These are phyloP conservation scores for Pollenia amentaria DNA, from an alignment of 2,888 invertebrate species.

Conservation along the genomic window DNA sequence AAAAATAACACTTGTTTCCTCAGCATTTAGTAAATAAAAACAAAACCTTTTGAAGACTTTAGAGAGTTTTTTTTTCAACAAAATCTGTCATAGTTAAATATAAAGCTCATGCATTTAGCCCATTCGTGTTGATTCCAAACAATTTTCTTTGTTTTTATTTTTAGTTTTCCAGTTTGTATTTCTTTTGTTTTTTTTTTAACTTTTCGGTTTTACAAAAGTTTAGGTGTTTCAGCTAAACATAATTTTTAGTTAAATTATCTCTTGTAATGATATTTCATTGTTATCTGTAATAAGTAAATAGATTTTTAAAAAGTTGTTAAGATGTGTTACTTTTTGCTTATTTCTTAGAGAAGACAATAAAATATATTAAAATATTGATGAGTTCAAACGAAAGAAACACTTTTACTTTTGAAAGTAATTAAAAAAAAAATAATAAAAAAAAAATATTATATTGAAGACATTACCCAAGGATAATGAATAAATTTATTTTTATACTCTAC, in stretches of 20 bases:
- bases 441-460: too few relatives aligned
- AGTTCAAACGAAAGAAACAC: not conserved
- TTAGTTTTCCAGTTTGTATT: not conserved
- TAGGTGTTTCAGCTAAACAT: not conserved
- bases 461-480: too few relatives aligned
- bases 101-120: not conserved
- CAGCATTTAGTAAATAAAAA: not conserved
- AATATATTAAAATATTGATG: not conserved
- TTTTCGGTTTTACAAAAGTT: too few relatives aligned
- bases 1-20: conserved; percentile 58
- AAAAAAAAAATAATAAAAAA: too few relatives aligned
- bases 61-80: not conserved
- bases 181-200: not conserved
- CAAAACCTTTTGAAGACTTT: not conserved
- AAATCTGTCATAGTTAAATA: not conserved
- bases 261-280: not conserved
- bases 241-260: not conserved
- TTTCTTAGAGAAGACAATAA: not conserved
- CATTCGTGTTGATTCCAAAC: not conserved
- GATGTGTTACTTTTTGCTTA: not conserved
- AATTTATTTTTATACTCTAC: too few relatives aligned
- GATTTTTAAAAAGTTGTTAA: conserved; percentile 8
- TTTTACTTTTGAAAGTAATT: not conserved
- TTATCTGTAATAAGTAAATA: not conserved
- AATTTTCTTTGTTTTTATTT: not conserved